Evolutionary conservation across 2,888 invertebrate genomes (phyloP), one percentile per base, ranked within the genome.

Genomic region (Sminthurinus aureus): DNA sequence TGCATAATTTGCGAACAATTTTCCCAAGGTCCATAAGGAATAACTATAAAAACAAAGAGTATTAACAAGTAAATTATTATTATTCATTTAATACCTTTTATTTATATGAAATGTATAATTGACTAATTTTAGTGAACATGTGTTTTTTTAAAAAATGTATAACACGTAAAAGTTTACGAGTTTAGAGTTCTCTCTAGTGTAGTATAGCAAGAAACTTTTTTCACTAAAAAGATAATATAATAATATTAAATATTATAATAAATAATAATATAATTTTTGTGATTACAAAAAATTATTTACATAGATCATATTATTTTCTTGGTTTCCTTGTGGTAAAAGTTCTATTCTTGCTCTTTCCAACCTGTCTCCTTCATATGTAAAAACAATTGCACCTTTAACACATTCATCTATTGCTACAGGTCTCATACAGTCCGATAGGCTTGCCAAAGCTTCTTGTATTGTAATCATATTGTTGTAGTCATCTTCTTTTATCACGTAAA

Each of bases 1-100:
- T 52, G 52, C 9, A 52, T 11, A 13, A 13, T 52, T 52, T 52
- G 52, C 52, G 52, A 15, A 82, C 92, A 22, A 90, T 91, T 88
- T 93, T 93, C 20, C 97, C 97, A 90, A 93, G 94, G 91, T 98
- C 97, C 79, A 97, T 93, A 90, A 94, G 96, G 80, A 93, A 91
- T 6, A 96, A 93, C 93, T 94, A 90, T 18, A 78, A 74, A 26
- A 82, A 78, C 18, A n/a, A 8, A 76, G n/a, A 51, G 51, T 22
- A 18, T 69, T 69, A 74, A 24, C 9, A 74, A 18, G 24, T 8
- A 24, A 74, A 15, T n/a, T 74, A 26, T 12, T 24, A 74, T n/a
- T n/a, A n/a, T n/a, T n/a, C n/a, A n/a, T n/a, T n/a, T n/a, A n/a
- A n/a, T n/a, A n/a, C n/a, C n/a, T n/a, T n/a, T n/a, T n/a, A n/a